A percentile compares a stretch with the other conserved stretches of the same genome.
Evolutionary conservation across 2,888 invertebrate genomes (phyloP).

Genomic region (Trachelus tabidus): DNA sequence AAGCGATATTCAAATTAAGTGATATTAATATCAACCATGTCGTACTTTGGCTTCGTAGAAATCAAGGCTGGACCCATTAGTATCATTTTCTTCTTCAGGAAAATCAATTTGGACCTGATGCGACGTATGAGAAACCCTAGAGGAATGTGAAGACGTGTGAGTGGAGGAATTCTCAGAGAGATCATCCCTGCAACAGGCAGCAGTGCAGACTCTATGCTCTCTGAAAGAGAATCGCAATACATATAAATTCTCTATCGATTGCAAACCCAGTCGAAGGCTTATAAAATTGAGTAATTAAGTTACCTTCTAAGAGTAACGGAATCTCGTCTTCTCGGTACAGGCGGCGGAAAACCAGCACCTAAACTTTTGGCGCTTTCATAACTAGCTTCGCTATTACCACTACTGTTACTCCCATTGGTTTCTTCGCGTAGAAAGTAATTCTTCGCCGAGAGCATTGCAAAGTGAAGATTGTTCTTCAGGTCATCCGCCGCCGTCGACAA

Average conservation of each 20-base stretch:
- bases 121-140: constrained; percentile 47
- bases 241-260: neutral
- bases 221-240: constrained; percentile 31
- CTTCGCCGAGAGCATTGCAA: constrained; percentile 62
- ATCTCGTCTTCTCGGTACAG: constrained; percentile 60
- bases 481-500: constrained; percentile 76
- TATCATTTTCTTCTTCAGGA: constrained; percentile 48
- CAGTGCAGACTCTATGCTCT: constrained; percentile 60
- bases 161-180: constrained; percentile 60
- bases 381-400: constrained; percentile 57
- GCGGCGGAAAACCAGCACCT: constrained; percentile 55
- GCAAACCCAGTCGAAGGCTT: neutral
- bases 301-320: constrained; percentile 52
- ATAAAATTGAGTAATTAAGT: neutral
- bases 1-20: neutral
- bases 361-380: constrained; percentile 57
- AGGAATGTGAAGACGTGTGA: constrained; percentile 53
- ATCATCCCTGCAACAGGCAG: constrained; percentile 62
- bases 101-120: constrained; percentile 52
- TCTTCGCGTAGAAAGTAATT: constrained; percentile 56
- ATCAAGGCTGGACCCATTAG: constrained; percentile 57
- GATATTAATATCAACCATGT: neutral
- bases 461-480: constrained; percentile 67
- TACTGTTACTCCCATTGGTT: constrained; percentile 48
- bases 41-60: constrained; percentile 56